These are phyloP conservation scores for Cinclus cinclus DNA, from an alignment of 2,113 vertebrate genomes.

Conservation along the genomic window DNA sequence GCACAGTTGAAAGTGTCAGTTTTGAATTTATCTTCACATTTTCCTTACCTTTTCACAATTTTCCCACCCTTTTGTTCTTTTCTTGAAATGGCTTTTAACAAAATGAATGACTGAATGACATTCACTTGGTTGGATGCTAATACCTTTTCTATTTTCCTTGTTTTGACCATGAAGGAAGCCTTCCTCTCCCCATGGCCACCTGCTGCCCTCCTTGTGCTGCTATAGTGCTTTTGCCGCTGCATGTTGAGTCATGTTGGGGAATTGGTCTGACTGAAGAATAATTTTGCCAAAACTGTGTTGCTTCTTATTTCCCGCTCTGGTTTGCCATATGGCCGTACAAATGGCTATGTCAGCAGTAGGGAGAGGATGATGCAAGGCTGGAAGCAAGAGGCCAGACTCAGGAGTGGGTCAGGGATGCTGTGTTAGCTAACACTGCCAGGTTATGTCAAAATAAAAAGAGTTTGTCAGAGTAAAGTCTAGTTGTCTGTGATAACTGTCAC, in stretches of 20 bases:
- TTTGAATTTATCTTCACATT: not conserved
- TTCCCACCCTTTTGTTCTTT: not conserved
- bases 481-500: not conserved
- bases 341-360: constrained; percentile 55
- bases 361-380: constrained; percentile 47
- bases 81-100: not conserved
- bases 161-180: not conserved
- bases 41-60: not conserved
- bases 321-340: constrained; percentile 62
- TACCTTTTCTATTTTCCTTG: not conserved
- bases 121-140: not conserved
- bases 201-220: not conserved
- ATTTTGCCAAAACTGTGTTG: constrained; percentile 15
- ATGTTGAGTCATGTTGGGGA: not conserved
- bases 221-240: not conserved
- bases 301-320: constrained; percentile 19
- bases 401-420: constrained; percentile 5
- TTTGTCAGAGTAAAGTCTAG: not conserved
- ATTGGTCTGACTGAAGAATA: not conserved
- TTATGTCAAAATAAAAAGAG: not conserved
- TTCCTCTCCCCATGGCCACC: not conserved
- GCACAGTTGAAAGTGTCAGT: not conserved
- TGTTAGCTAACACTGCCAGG: not conserved
- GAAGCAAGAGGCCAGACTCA: not conserved
- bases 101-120: not conserved